Evolutionary conservation across 1,140 invertebrate species (phyloP), one percentile per base, ranked within the genome.

Genomic region (Atopsyche davidsoni): DNA sequence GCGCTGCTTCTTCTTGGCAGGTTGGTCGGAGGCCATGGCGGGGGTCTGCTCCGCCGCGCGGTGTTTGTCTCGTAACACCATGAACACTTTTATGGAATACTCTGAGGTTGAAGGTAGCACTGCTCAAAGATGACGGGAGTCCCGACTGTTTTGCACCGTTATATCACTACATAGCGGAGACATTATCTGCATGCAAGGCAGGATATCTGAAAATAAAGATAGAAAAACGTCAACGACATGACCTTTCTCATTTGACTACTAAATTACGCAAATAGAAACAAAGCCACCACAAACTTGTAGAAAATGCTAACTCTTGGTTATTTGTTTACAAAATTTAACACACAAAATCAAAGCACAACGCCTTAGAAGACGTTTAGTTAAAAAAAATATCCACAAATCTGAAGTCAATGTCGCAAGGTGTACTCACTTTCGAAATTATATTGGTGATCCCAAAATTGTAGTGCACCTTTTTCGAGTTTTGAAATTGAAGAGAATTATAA

Each of bases 1-100:
- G 55, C 82, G 75, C 55, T 80, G 78, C 60, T 85, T 85, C 66
- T 87, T 87, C 68, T 85, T 86, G 28, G 81, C 79, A 51, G 85
- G 83, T 69, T 86, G 83, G 65, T 83, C 82, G 55, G 76, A 80
- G 65, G 75, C 72, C 75, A 78, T 79, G 58, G 62, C 65, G 14
- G 49, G n/a, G 46, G 38, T 24, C 46, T 52, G 58, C 52, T 57
- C 55, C 35, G 51, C 52, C 51, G 51, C 43, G 43, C 56, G 52
- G 51, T 51, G 52, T 23, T 58, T 58, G 34, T 58, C 56, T 36
- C 56, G 56, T 54, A 58, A 54, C 46, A 58, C 56, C 56, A 58
- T 58, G 32, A 58, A 57, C 55, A 53, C 55, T 36, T 41, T 46
- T 52, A 52, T 42, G 21, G 24, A 22, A 18, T 25, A 40, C 46